phyloP scores from a whole-genome alignment of 2,113 vertebrate species.

The Lepisosteus osseus region DNA sequence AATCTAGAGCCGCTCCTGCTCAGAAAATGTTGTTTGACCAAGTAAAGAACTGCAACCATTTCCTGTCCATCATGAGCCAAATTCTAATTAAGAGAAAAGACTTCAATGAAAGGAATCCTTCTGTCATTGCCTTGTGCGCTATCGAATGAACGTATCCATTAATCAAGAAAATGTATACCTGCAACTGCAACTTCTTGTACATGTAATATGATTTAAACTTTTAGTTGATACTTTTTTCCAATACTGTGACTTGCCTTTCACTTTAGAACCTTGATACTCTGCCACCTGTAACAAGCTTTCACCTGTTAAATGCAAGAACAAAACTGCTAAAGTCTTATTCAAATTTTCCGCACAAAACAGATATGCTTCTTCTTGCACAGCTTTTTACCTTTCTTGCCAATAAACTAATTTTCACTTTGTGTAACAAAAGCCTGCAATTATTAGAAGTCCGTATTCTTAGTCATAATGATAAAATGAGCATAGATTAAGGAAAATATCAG shows the following conservation, averaged over 20 bases:
- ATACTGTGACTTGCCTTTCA: conserved; percentile 26
- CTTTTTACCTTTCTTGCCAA: conserved; percentile 17
- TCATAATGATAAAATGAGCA: conserved; percentile 8
- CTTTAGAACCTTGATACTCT: conserved; percentile 24
- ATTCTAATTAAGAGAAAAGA: conserved; percentile 23
- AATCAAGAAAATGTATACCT: conserved; percentile 31
- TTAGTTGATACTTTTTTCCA: conserved; percentile 23
- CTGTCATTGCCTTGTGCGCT: conserved; percentile 24
- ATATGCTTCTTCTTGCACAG: conserved; percentile 7
- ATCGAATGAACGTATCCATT: conserved; percentile 18
- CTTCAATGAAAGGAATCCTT: conserved; percentile 22
- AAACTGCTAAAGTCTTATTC: conserved; percentile 13
- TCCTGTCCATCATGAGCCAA: conserved; percentile 24
- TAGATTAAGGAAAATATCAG: background rate
- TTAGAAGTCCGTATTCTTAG: conserved; percentile 1
- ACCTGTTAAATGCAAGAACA: conserved; percentile 24
- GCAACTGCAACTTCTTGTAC: conserved; percentile 22
- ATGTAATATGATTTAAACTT: conserved; percentile 20
- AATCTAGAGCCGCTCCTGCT: background rate
- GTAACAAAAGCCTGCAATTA: conserved; percentile 16
- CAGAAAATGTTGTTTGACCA: conserved; percentile 14
- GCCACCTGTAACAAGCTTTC: conserved; percentile 44
- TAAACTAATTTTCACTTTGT: conserved; percentile 10
- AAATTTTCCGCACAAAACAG: conserved; percentile 10
- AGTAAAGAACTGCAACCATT: background rate